Percentiles rank a stretch among this genome's conserved stretches.
phyloP scores from a whole-genome alignment of 2,888 invertebrate species.

The Fragum sueziense region DNA sequence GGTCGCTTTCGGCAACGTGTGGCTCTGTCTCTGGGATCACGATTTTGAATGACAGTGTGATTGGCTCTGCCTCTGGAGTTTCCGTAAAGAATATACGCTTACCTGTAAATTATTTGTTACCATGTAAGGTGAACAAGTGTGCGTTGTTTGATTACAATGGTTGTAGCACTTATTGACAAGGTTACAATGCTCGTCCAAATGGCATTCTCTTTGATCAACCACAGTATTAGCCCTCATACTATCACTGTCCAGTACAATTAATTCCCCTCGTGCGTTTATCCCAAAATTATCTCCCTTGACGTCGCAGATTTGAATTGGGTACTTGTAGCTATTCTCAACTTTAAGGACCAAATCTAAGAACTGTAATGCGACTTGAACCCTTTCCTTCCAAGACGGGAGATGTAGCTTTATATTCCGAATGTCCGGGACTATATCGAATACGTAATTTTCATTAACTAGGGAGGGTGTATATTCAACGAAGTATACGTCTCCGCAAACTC shows the following conservation, averaged over 20 bases:
- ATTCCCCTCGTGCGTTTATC: neutral
- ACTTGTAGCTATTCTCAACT: neutral
- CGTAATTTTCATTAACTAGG: neutral
- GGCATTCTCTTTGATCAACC: neutral
- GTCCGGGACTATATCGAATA: neutral
- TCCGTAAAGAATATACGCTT: no score
- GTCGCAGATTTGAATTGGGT: neutral
- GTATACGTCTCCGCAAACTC: neutral
- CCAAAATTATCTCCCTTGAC: neutral
- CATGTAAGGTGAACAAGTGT: neutral
- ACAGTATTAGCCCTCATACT: neutral
- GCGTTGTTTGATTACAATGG: neutral
- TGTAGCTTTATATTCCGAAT: neutral
- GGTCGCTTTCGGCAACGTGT: no score
- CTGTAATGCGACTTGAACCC: neutral
- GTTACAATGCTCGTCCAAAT: neutral
- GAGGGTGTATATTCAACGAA: slow-evolving; percentile 2
- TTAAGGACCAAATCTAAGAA: neutral
- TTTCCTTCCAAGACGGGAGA: neutral
- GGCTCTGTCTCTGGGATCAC: no score
- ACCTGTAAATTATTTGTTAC: neutral
- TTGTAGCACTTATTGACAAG: neutral
- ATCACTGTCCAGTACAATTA: neutral
- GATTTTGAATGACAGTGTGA: no score
- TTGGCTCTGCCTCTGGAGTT: no score